A percentile compares a stretch with the other conserved stretches of the same genome.
phyloP scores from a whole-genome alignment of 1,140 invertebrate species.

The Vanessa atalanta region DNA sequence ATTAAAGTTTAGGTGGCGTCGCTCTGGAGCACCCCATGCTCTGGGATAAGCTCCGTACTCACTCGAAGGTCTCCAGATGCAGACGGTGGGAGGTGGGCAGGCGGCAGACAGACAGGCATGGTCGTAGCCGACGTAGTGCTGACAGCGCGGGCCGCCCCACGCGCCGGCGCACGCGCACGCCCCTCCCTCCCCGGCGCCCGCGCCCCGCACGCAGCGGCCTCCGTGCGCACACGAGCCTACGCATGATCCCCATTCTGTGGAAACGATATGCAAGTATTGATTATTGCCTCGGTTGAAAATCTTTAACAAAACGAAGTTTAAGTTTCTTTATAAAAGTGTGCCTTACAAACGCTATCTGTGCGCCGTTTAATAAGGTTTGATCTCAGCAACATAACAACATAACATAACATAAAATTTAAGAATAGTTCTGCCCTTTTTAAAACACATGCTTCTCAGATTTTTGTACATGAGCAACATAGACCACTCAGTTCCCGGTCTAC shows the following conservation, averaged over 20 bases:
- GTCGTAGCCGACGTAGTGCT: slow-evolving; percentile 80
- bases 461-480: no score
- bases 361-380: no score
- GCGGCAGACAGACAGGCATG: slow-evolving; percentile 83
- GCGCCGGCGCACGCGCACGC: slow-evolving; percentile 78
- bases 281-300: neutral
- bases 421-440: no score
- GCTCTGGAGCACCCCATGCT: no score
- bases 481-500: no score
- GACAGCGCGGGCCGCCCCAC: slow-evolving; percentile 81
- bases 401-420: no score
- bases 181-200: slow-evolving; percentile 27
- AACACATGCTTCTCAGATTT: no score
- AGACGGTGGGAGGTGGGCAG: slow-evolving; percentile 71
- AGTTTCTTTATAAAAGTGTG: no score
- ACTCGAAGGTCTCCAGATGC: slow-evolving; percentile 56
- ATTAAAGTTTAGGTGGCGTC: neutral
- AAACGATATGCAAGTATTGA: neutral
- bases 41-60: slow-evolving; percentile 11
- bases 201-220: slow-evolving; percentile 53
- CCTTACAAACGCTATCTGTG: no score
- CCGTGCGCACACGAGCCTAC: slow-evolving; percentile 50
- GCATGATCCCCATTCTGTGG: slow-evolving; percentile 38
- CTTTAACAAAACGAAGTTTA: no score
- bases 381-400: no score